Conservation (phyloP, 2,797 vertebrate genomes). For the Champsocephalus gunnari region DNA sequence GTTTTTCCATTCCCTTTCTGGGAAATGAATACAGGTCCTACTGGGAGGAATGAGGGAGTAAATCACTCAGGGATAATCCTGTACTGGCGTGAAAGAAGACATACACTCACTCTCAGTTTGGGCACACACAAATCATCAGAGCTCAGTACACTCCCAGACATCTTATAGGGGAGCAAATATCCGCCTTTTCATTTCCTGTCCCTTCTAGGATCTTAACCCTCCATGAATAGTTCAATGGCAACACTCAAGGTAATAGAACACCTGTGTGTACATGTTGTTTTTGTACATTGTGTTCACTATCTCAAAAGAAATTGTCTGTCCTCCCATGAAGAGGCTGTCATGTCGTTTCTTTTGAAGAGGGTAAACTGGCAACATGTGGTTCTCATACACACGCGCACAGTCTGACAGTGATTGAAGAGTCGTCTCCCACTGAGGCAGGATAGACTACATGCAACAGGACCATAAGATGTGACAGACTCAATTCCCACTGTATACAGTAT, state of each 20-base stretch:
- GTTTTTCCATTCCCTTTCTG: slow-evolving; percentile 53
- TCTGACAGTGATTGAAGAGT: slow-evolving; percentile 37
- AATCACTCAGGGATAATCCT: slow-evolving; percentile 69
- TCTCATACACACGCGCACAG: slow-evolving; percentile 25
- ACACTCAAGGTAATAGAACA: slow-evolving; percentile 19
- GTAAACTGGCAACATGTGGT: slow-evolving; percentile 37
- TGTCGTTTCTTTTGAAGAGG: slow-evolving; percentile 22
- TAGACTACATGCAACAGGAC: slow-evolving; percentile 18
- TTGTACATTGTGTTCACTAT: background rate
- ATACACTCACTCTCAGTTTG: slow-evolving; percentile 35
- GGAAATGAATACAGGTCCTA: slow-evolving; percentile 65
- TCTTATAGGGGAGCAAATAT: slow-evolving; percentile 34
- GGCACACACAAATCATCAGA: slow-evolving; percentile 44
- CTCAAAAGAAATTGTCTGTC: slow-evolving; percentile 4
- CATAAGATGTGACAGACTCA: slow-evolving; percentile 27
- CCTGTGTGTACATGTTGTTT: slow-evolving; percentile 11
- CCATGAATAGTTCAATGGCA: slow-evolving; percentile 21
- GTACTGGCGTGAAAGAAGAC: slow-evolving; percentile 42
- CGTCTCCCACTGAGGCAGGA: slow-evolving; percentile 18
- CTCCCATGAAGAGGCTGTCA: slow-evolving; percentile 21
- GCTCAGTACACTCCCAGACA: slow-evolving; percentile 44
- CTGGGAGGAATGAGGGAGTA: slow-evolving; percentile 38
- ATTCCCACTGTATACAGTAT: slow-evolving; percentile 1
- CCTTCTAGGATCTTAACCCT: slow-evolving; percentile 28
- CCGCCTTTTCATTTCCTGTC: slow-evolving; percentile 44